phyloP scores from a whole-genome alignment of 2,888 invertebrate genomes.

The Sialis lutaria region DNA sequence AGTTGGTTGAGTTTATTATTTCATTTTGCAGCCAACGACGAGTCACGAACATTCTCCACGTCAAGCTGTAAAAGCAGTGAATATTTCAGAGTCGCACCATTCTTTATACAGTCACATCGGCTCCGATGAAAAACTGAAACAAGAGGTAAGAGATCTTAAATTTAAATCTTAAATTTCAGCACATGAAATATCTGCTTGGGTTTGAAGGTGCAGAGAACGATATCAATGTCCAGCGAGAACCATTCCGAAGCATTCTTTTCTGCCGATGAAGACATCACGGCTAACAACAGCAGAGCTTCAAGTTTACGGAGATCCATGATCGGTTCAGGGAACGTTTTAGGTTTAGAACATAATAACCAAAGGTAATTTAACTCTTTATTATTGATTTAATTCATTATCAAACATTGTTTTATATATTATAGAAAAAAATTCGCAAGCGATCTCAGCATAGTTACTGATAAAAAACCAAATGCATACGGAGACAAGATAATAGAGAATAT shows the following conservation, averaged over 20 bases:
- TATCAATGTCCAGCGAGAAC: conserved; percentile 77
- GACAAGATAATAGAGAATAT: conserved; percentile 21
- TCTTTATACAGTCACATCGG: conserved; percentile 40
- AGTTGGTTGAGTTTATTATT: not conserved
- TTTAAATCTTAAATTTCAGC: too few relatives aligned
- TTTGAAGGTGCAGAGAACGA: conserved; percentile 51
- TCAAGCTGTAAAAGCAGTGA: conserved; percentile 31
- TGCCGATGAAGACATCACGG: conserved; percentile 71
- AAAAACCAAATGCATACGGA: conserved; percentile 9
- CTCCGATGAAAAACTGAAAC: conserved; percentile 37
- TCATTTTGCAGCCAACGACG: conserved; percentile 9
- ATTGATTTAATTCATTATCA: not conserved
- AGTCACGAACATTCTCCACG: conserved; percentile 20
- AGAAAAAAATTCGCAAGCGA: conserved; percentile 39
- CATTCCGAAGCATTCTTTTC: conserved; percentile 87
- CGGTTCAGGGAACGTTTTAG: conserved; percentile 30
- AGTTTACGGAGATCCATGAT: conserved; percentile 50
- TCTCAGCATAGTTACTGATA: conserved; percentile 30
- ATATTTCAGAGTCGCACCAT: conserved; percentile 48
- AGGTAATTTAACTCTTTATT: conserved; percentile 13
- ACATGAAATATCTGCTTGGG: too few relatives aligned
- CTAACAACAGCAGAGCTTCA: conserved; percentile 46
- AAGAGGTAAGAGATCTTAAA: conserved; percentile 25
- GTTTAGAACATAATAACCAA: conserved; percentile 22
- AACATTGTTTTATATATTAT: not conserved